Base-by-base conservation (phyloP, 2,888 invertebrate genomes). In the Dasysyrphus tricinctus region DNA sequence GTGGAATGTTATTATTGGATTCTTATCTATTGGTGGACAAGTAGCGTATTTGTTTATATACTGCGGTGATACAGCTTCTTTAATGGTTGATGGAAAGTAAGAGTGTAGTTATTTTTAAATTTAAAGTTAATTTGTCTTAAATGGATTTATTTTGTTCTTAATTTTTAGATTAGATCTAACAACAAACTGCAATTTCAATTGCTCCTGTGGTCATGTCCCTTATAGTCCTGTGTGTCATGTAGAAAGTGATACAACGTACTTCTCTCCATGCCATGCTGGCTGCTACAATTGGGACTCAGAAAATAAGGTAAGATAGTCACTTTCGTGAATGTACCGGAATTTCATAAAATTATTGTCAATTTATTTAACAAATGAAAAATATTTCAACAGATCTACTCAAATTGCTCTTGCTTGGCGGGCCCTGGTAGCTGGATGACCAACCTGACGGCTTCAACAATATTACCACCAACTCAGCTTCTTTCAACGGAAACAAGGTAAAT, bases 251-350 rank as follows among this genome's bases (percentile, higher is more conserved):
- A 93, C 93, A 14, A 95, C 95, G 1, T 96, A 93, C 89, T 96
- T 95, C 91, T 96, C 96, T 0, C 94, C 96, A 0, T 96, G 96
- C 89, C 95, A 96, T 90, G 96, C 96, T 0, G 96, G 96, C 0
- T 96, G 96, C 88, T 93, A 90, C 8, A 91, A 90, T 24, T 92
- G 91, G 90, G 88, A 91, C 69, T 47, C 90, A 1, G 88, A 89
- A 0, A 69, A 82, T 5, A 91, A 90, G 88, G 91, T 91, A 85
- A 44, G 42, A 42, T 5, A 39, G 3, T 11, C 9, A 9, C 37
- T 2, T 32, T 32, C 5, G 32, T 32, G 32, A 5, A 32, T 32
- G 32, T 32, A n/a, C n/a, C n/a, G n/a, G n/a, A n/a, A n/a, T n/a
- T n/a, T n/a, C n/a, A n/a, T n/a, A n/a, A n/a, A n/a, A n/a, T n/a